A percentile compares a stretch with the other conserved stretches of the same genome.
phyloP scores from a whole-genome alignment of 2,113 vertebrate genomes.

The Centropus bengalensis region DNA sequence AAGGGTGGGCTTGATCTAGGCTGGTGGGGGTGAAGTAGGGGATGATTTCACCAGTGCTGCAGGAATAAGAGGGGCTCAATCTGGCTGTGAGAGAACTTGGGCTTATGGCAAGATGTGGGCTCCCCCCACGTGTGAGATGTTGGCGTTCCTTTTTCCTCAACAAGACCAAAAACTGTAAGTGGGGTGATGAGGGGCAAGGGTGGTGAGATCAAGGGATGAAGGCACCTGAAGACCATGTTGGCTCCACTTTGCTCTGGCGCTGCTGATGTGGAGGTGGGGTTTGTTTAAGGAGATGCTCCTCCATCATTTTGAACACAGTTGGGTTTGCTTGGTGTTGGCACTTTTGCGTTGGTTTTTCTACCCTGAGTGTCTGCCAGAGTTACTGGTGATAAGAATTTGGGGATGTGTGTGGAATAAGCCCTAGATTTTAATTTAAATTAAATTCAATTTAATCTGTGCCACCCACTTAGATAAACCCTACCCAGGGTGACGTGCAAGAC shows the following conservation, averaged over 20 bases:
- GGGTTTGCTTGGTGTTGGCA: accelerated
- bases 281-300: accelerated
- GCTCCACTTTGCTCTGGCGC: accelerated
- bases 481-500: not conserved
- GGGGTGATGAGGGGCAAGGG: too few relatives aligned
- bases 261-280: too few relatives aligned
- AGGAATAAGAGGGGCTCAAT: not conserved
- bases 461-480: not conserved
- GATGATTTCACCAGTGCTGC: not conserved
- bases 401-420: not conserved
- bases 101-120: not conserved
- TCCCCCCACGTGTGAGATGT: too few relatives aligned
- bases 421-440: too few relatives aligned
- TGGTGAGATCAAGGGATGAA: not conserved
- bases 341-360: not conserved
- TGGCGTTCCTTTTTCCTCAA: not conserved
- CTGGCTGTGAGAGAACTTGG: not conserved
- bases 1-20: not conserved
- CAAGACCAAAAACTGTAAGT: not conserved
- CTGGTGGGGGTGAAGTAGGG: not conserved
- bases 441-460: too few relatives aligned
- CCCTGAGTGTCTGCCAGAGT: not conserved
- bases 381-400: not conserved
- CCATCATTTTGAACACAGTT: accelerated
- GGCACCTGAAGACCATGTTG: accelerated